phyloP scores from a whole-genome alignment of 1,140 invertebrate genomes.

The Aphaenogaster ashmeadi region DNA sequence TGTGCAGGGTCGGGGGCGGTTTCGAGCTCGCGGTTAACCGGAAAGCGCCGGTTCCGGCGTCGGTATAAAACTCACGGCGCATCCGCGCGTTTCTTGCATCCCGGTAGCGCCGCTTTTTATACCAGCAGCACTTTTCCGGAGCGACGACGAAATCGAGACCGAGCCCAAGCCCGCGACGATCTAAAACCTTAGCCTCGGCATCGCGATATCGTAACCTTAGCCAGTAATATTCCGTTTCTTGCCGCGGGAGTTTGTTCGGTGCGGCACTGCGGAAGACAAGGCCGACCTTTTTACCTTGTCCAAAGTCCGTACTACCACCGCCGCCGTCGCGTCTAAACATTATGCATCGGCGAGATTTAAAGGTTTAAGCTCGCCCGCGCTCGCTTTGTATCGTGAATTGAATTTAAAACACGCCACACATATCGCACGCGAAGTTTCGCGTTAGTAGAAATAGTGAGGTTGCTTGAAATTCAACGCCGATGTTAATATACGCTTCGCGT shows the following conservation, averaged over 20 bases:
- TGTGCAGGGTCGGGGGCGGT: conserved; percentile 54
- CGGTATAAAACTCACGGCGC: conserved; percentile 63
- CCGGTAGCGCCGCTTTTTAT: conserved; percentile 46
- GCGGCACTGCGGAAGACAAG: conserved; percentile 13
- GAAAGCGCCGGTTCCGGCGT: conserved; percentile 64
- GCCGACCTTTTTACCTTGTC: neutral
- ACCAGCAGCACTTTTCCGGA: conserved; percentile 16
- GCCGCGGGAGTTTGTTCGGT: neutral
- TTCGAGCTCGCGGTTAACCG: conserved; percentile 76
- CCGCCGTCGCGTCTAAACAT: conserved; percentile 27
- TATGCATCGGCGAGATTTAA: conserved; percentile 51
- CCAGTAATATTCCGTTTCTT: conserved; percentile 42
- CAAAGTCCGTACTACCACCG: neutral
- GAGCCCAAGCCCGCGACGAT: neutral
- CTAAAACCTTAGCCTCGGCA: conserved; percentile 14
- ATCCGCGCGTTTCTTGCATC: conserved; percentile 61
- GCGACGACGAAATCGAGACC: neutral
- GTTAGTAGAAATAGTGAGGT: conserved; percentile 45
- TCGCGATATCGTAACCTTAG: conserved; percentile 37
- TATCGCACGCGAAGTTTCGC: conserved; percentile 32
- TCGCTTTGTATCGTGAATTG: conserved; percentile 47
- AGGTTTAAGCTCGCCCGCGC: conserved; percentile 35
- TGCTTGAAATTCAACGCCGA: conserved; percentile 53
- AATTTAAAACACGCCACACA: conserved; percentile 57
- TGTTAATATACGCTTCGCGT: conserved; percentile 61